A percentile compares a stretch with the other conserved stretches of the same genome.
Evolutionary conservation across 2,888 invertebrate species (phyloP).

Genomic region (Bugulina stolonifera): DNA sequence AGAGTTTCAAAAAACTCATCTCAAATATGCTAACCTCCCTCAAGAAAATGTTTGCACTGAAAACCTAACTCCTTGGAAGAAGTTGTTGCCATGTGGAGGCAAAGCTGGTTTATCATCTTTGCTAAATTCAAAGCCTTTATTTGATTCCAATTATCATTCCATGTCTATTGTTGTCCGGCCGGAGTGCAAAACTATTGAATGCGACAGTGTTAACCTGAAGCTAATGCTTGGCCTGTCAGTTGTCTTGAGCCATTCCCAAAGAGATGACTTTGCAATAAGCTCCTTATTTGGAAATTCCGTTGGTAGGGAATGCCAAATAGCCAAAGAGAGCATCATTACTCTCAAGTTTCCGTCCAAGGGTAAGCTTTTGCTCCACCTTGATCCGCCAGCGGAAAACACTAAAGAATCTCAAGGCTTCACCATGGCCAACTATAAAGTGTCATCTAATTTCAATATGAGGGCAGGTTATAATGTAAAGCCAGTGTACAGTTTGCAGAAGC

Average conservation of each 20-base stretch:
- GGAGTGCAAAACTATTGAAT: conserved; percentile 62
- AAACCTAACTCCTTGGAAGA: conserved; percentile 97
- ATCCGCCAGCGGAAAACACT: neutral
- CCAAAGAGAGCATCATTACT: neutral
- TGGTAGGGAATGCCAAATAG: neutral
- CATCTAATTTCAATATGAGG: neutral
- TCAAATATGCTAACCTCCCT: conserved; percentile 77
- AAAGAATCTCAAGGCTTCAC: neutral
- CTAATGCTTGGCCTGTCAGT: conserved; percentile 78
- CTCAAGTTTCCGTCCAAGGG: neutral
- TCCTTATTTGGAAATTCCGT: neutral
- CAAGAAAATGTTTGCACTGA: conserved; percentile 97
- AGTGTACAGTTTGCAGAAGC: neutral
- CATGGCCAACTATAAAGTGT: neutral
- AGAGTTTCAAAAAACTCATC: conserved; percentile 44
- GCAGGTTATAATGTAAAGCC: neutral
- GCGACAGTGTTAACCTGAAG: conserved; percentile 66
- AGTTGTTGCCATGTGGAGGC: conserved; percentile 84
- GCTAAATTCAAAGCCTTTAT: conserved; percentile 81
- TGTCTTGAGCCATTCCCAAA: conserved; percentile 60
- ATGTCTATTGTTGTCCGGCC: conserved; percentile 77
- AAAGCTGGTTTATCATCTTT: conserved; percentile 74
- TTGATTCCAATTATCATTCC: conserved; percentile 88
- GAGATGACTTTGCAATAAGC: neutral
- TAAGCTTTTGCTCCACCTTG: neutral